Conservation (phyloP, 2,797 vertebrate genomes). For the Oreochromis grahami region DNA sequence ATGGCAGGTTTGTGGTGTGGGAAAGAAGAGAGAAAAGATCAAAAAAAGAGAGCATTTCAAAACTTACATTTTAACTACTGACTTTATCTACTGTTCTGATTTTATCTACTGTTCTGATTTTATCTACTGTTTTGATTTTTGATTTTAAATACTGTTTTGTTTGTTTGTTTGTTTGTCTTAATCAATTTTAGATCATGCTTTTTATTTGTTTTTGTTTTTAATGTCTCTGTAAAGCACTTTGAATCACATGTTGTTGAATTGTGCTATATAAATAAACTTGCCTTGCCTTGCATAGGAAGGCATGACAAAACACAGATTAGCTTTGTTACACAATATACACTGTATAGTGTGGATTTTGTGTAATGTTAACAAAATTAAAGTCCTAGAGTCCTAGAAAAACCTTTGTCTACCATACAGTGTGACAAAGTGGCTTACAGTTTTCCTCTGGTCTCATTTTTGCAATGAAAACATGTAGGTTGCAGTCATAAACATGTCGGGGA, state of each 20-base stretch:
- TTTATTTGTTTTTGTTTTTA: no score
- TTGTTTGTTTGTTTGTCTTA: no score
- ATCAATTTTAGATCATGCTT: no score
- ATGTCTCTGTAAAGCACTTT: no score
- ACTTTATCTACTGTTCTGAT: no score
- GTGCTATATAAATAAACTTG: no score
- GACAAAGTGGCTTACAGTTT: background rate
- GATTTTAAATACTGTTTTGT: no score
- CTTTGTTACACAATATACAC: background rate
- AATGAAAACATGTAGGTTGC: constrained; percentile 19
- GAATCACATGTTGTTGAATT: no score
- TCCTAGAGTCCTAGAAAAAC: background rate
- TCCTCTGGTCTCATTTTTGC: background rate
- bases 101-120: no score
- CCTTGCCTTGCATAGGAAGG: no score
- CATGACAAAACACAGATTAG: background rate
- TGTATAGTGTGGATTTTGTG: background rate
- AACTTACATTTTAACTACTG: no score
- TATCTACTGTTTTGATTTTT: no score
- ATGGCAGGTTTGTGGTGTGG: background rate
- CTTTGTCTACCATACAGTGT: background rate
- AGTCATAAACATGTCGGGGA: constrained; percentile 36
- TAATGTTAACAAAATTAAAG: background rate
- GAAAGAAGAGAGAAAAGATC: background rate
- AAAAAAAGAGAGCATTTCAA: background rate